Evolutionary conservation across 1,140 invertebrate species (phyloP), one percentile per base, ranked within the genome.

Genomic region (Limonius californicus): DNA sequence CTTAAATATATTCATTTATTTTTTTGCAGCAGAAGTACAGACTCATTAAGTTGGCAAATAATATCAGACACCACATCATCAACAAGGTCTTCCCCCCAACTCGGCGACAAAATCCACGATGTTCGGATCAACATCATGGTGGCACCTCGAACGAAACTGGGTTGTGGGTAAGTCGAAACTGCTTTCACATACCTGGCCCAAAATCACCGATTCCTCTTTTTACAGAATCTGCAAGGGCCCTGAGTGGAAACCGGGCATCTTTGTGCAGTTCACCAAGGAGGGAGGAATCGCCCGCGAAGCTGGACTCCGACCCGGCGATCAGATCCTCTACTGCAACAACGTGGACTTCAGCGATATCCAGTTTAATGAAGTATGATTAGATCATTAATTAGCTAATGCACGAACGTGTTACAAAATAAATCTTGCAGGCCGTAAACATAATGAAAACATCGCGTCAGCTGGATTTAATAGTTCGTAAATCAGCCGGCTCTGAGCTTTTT

Each of bases 301-400:
- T 1, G 94, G 94, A 0, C 77, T 98, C 8, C 84, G 91, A 73
- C 89, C 92, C 0, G 94, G 94, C 0, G 95, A 98, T 77, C 92
- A 97, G 74, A 94, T 98, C 47, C 75, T 96, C 15, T 87, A 89
- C 70, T 95, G 94, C 76, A 97, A 98, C 74, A 92, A 91, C 67
- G 82, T 87, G 27, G 84, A 86, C 68, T 90, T 92, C 72, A 80
- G 82, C 16, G 84, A 90, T 68, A 86, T 92, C 57, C 81, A 86
- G 21, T 93, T 94, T 77, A 87, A 85, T 71, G 89, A 94, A 77
- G 89, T 89, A 73, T 18, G 18, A 27, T 9, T 27, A 27, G 23
- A 27, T 27, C 23, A 9, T 27, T 9, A 39, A n/a, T 39, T 39
- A 39, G n/a, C 8, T 14, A 12, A 11, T 39, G 7, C 35, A 39